A percentile compares a stretch with the other conserved stretches of the same genome.
Evolutionary conservation across 1,140 invertebrate species (phyloP).

Genomic region (Liolophura sinensis): DNA sequence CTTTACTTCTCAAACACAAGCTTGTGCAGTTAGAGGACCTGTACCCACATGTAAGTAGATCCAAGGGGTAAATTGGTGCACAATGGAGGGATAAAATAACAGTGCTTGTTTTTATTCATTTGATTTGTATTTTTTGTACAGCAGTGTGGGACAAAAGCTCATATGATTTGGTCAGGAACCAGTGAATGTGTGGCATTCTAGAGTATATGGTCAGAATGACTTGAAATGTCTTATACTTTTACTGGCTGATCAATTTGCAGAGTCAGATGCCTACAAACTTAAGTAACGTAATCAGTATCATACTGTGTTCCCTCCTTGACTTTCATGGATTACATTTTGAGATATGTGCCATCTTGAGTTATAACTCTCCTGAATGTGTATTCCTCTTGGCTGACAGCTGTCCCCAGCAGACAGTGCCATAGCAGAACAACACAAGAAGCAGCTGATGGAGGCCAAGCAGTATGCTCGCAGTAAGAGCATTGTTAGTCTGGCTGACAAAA

Average conservation of each 20-base stretch:
- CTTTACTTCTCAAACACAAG: slow-evolving; percentile 83
- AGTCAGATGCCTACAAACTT: too few species aligned
- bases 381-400: slow-evolving; percentile 64
- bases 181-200: too few species aligned
- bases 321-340: background rate
- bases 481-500: slow-evolving; percentile 76
- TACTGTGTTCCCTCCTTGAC: background rate
- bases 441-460: slow-evolving; percentile 82
- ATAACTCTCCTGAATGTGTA: too few species aligned
- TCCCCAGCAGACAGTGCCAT: slow-evolving; percentile 83
- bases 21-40: slow-evolving; percentile 87
- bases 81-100: background rate
- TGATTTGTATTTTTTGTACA: background rate
- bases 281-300: background rate
- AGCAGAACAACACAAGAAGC: slow-evolving; percentile 78
- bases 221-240: too few species aligned
- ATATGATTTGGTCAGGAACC: too few species aligned
- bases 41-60: slow-evolving; percentile 81
- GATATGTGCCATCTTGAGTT: background rate
- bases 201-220: too few species aligned
- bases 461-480: slow-evolving; percentile 85
- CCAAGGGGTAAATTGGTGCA: background rate
- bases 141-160: too few species aligned
- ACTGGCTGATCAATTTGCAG: too few species aligned
- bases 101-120: background rate